Base-by-base conservation (phyloP, 2,113 vertebrate species). In the Brachyhypopomus gauderio region DNA sequence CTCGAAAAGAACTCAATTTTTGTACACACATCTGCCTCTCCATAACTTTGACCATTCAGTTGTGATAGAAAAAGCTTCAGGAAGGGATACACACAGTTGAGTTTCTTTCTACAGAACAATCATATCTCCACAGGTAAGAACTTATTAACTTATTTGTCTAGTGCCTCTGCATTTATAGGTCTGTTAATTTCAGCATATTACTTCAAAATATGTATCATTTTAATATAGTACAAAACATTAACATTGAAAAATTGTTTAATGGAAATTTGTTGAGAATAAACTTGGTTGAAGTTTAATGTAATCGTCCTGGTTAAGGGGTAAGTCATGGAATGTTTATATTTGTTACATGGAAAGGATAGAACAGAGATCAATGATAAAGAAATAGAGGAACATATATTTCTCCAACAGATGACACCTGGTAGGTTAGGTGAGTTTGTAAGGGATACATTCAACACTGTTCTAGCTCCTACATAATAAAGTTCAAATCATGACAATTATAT, bases 81-180 rank as follows among this genome's bases (percentile, higher is more conserved):
- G 69, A 73, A 69, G 38, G 52, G 41, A 58, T 27, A 80, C 72
- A 79, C 3, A 70, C 19, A 75, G 48, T 25, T 14, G 20, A 23
- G 11, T 76, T 58, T 36, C 25, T 48, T 16, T 66, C 8, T 5
- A 45, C 69, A 72, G 5, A 58, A 55, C 78, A 19, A 14, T 9
- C 41, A 52, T 19, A 71, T 41, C 16, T 69, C 38, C 2, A 36
- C 25, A 4, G 84, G 84, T 82, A 75, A 7, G 83, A 58, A 52
- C 2, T 67, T 78, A 45, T 62, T 9, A 36, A 23, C 63, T 56
- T 8, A 66, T 63, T 63, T 52, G 23, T 80, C 12, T 27, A 14
- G 36, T 48, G 19, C 22, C 72, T 41, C 20, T 22, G 2, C 7
- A 38, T 52, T 76, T 25, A 59, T 4, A n/a, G 56, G 34, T 70